Evolutionary conservation across 2,888 invertebrate species (phyloP).

Genomic region (Cistogaster globosa): DNA sequence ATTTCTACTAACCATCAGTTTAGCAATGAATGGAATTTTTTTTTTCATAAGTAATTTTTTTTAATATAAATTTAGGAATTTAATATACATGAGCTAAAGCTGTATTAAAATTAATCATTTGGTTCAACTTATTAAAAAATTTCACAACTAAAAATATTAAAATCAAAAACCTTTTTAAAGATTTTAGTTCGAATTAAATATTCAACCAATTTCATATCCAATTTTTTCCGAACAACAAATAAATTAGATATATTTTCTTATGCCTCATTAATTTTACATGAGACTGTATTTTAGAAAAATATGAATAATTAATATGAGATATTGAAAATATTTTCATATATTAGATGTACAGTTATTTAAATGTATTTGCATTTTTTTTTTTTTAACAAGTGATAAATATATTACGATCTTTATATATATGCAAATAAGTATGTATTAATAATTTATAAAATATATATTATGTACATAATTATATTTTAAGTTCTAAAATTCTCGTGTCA

Average conservation of each 20-base stretch:
- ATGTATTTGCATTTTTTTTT: neutral
- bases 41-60: too few species aligned
- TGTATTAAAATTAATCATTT: too few species aligned
- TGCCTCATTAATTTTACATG: neutral
- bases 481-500: constrained; percentile 37
- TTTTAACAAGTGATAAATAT: neutral
- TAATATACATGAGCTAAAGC: too few species aligned
- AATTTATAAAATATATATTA: neutral
- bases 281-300: neutral
- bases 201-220: too few species aligned
- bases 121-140: too few species aligned
- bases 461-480: constrained; percentile 30
- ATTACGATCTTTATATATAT: neutral
- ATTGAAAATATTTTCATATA: neutral
- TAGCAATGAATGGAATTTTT: too few species aligned
- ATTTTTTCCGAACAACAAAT: neutral
- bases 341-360: neutral
- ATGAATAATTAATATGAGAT: neutral
- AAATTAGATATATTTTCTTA: neutral
- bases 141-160: too few species aligned
- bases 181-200: too few species aligned
- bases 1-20: too few species aligned
- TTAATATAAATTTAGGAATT: too few species aligned
- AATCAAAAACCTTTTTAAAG: too few species aligned
- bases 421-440: neutral